Percentiles rank a stretch among this genome's conserved stretches.
Evolutionary conservation across 2,888 invertebrate species (phyloP).

Genomic region (Masnerella sp.): DNA sequence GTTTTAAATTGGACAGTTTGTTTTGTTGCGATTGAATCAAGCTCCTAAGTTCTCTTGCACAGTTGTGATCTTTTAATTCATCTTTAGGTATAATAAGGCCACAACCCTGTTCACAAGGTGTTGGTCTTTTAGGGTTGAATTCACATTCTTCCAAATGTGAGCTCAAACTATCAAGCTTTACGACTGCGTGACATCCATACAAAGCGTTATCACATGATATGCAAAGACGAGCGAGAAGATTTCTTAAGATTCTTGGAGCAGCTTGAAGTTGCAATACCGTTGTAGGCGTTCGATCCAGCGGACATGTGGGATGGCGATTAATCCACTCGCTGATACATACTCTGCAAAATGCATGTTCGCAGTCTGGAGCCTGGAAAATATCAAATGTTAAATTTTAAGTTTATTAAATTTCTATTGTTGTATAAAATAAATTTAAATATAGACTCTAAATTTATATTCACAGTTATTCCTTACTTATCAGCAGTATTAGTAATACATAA

Average conservation of each 20-base stretch:
- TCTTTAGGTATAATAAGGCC: conserved; percentile 97
- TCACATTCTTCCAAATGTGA: conserved; percentile 94
- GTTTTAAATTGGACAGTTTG: conserved; percentile 91
- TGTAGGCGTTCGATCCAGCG: conserved; percentile 94
- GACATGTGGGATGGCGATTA: conserved; percentile 94
- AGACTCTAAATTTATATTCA: too few species aligned
- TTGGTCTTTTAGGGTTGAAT: conserved; percentile 95
- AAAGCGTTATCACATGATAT: conserved; percentile 94
- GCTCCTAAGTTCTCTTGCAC: conserved; percentile 91
- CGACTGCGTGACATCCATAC: conserved; percentile 89
- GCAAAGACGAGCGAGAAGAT: conserved; percentile 91
- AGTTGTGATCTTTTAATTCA: conserved; percentile 95
- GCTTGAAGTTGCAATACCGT: conserved; percentile 93
- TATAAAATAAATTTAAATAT: too few species aligned
- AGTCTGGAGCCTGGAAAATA: conserved; percentile 88
- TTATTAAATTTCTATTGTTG: too few species aligned
- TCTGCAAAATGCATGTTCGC: conserved; percentile 97
- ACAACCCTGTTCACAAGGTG: conserved; percentile 95
- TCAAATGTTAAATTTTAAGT: too few species aligned
- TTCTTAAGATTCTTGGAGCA: conserved; percentile 95
- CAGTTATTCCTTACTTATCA: too few species aligned
- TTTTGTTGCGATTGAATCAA: conserved; percentile 92
- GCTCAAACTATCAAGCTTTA: conserved; percentile 92
- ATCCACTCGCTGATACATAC: conserved; percentile 97
- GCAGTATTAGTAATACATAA: too few species aligned